These are phyloP conservation scores for Caenorhabditis drosophilae DNA, from an alignment of 2,888 invertebrate species.

Conservation along the genomic window DNA sequence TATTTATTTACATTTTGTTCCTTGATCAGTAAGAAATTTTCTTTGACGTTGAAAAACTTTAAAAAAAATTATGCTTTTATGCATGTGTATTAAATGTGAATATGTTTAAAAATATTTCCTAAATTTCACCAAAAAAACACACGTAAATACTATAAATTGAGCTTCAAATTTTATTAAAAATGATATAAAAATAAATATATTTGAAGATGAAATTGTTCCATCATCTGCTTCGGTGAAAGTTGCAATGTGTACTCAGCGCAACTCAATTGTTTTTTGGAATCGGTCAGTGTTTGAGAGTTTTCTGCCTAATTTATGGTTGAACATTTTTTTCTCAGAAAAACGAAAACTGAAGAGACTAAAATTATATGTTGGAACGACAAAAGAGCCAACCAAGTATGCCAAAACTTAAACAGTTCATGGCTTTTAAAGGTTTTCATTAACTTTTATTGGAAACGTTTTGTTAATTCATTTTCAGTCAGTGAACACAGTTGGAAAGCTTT, in stretches of 20 bases:
- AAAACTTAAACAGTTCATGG: conserved; percentile 52
- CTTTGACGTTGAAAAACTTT: no score
- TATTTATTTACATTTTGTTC: no score
- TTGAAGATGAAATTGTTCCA: conserved; percentile 23
- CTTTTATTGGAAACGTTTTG: neutral
- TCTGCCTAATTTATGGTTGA: no score
- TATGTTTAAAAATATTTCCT: no score
- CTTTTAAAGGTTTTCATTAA: conserved; percentile 8
- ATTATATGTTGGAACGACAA: conserved; percentile 82
- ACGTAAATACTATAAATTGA: no score
- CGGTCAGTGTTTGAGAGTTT: no score
- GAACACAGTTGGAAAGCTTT: conserved; percentile 66
- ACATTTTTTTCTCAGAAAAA: conserved; percentile 15
- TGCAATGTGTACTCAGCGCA: conserved; percentile 83
- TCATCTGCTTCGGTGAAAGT: conserved; percentile 69
- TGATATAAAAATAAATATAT: no score
- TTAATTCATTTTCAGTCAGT: neutral
- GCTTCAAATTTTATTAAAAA: no score
- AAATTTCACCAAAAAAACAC: no score
- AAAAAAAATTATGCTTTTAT: no score
- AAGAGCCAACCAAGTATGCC: conserved; percentile 70
- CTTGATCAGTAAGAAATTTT: no score
- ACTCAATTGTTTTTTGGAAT: conserved; percentile 87
- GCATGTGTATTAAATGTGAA: no score
- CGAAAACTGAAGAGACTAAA: conserved; percentile 21